Percentiles rank a stretch among this genome's conserved stretches.
Evolutionary conservation across 2,888 invertebrate genomes (phyloP).

Genomic region (Phytoseiulus persimilis): DNA sequence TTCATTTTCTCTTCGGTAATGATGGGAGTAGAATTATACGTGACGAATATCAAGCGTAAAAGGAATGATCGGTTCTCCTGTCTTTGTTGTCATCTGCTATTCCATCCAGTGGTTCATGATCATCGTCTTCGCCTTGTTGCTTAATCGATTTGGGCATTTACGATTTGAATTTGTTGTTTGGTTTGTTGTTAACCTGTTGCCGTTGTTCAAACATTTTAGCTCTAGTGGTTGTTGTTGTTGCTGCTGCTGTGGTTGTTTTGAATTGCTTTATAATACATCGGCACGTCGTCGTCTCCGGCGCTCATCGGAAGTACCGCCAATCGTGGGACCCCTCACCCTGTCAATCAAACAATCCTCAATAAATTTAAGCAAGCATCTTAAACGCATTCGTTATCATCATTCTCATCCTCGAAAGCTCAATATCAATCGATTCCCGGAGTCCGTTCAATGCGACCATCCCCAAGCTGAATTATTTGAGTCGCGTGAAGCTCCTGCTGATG

Average conservation of each 20-base stretch:
- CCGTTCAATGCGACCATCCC: neutral
- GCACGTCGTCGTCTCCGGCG: neutral
- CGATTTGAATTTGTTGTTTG: neutral
- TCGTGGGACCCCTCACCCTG: neutral
- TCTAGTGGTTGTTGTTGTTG: neutral
- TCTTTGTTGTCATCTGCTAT: slow-evolving; percentile 5
- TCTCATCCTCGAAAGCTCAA: neutral
- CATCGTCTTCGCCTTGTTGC: neutral
- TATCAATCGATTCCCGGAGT: neutral
- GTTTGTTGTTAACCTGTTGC: neutral
- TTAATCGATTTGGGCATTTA: neutral
- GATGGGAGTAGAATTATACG: neutral
- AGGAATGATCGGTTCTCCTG: neutral
- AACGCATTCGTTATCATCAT: neutral
- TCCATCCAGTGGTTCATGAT: neutral
- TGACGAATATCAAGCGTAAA: neutral
- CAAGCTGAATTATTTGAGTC: neutral
- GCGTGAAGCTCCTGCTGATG: neutral
- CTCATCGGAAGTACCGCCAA: neutral
- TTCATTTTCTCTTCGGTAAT: neutral
- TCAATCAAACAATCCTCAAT: neutral
- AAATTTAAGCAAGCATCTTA: neutral
- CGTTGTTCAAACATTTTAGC: neutral
- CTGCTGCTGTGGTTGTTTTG: neutral
- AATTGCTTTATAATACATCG: neutral